Evolutionary conservation across 2,888 invertebrate species (phyloP), one percentile per base, ranked within the genome.

Genomic region (Cantharis flavilabris): DNA sequence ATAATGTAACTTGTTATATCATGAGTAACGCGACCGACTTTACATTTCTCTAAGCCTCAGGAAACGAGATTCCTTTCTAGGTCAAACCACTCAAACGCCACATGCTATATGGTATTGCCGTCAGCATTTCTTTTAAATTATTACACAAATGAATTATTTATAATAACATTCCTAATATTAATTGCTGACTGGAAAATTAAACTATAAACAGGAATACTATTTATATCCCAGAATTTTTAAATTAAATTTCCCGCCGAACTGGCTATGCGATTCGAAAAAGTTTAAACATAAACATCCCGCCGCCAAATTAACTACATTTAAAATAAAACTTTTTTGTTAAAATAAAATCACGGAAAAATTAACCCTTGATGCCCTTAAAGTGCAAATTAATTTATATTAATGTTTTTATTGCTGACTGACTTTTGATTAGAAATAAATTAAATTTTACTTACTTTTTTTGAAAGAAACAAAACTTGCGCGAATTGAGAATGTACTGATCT

Each of bases 1-100:
- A 26, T 26, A 26, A 78, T 71, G 78, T 76, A 69, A 78, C 71
- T 28, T 69, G 78, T 78, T 78, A 76, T 33, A 78, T 78, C 72
- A 78, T 69, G 9, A 26, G 65, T 23, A 67, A 11, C n/a, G 65
- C 69, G 78, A 64, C 76, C 73, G 75, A 73, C 73, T 69, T 78
- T 78, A 73, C 72, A 70, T 71, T 62, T 64, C 67, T 49, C 70
- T 62, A 49, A 28, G 28, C 64, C 73, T 28, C 20, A 70, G 70
- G 73, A 76, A 73, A 76, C 62, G 10, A 65, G 70, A 28, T 65
- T 49, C n/a, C 49, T 76, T 76, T 65, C 65, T 76, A 65, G 76
- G 76, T 76, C 76, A 76, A 5, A 23, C 49, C 33, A 28, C 49
- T 63, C 18, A 67, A 67, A 67, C 18, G 65, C 23, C 23, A 67